Base-by-base conservation (phyloP, 92 coral and sea anemone genomes). In the Epizoanthus stellaris region DNA sequence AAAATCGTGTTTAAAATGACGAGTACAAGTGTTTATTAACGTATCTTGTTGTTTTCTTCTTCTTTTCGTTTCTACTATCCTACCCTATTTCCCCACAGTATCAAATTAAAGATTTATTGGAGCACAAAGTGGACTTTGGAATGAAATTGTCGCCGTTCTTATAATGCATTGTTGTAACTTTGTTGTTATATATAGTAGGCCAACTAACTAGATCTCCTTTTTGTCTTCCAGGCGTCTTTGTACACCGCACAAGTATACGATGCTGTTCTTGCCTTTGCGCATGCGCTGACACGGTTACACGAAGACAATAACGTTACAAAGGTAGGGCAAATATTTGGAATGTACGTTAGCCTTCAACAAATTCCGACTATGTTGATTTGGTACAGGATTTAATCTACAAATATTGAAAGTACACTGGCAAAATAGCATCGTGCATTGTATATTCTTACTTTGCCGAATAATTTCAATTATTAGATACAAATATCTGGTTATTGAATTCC, bases 231-330 rank as follows among this genome's bases (percentile, higher is more conserved):
- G 99, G 93, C 98, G 4, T 92, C 99, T 1, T 91, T 89, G 11
- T 96, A 93, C 84, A 98, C 92, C 20, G 95, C 99, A n/a, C 99
- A 96, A 67, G 99, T 96, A 42, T 95, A 91, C 63, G 99, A 96
- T 68, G 92, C 99, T 2, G 98, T 96, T 38, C 88, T 96, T 66
- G 97, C 99, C 67, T 96, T 91, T 72, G 99, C 98, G 61, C 92
- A 93, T 80, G 98, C 99, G 53, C 85, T 96, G 61, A 93, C 98
- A 54, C 89, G 98, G 60, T 84, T 96, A 80, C 95, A 96, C 85
- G 98, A 96, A 85, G 82, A 92, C 30, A 92, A 93, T 66, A 83
- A 91, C 20, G 87, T 93, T 36, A 90, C 90, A 86, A 93, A 93
- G 97, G 99, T 96, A 80, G 71, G 70, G 23, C 16, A 4, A 30